Conservation (phyloP, 1,140 invertebrate species). For the Epicauta chinensis region DNA sequence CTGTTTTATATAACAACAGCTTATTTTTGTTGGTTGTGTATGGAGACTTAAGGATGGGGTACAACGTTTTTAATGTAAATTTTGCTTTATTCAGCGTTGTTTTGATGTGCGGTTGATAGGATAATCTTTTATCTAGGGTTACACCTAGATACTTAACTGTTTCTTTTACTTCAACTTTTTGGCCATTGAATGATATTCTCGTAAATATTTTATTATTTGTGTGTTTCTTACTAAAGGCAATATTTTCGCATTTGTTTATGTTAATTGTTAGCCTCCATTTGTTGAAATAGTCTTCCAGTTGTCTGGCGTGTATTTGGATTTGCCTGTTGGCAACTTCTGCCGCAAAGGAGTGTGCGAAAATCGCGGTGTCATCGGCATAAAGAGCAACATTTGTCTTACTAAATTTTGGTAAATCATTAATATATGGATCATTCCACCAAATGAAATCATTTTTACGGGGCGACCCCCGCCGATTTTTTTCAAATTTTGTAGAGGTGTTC, state of each 20-base stretch:
- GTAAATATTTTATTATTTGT: neutral
- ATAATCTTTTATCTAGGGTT: constrained; percentile 1
- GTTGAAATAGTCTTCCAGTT: constrained; percentile 19
- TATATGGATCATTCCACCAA: constrained; percentile 22
- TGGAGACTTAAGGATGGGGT: neutral
- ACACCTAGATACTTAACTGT: constrained; percentile 12
- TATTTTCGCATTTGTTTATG: constrained; percentile 22
- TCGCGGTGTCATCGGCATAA: constrained; percentile 33
- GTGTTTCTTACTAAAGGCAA: constrained; percentile 13
- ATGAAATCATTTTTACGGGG: too few relatives aligned
- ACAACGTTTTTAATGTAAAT: neutral
- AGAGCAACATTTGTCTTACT: constrained; percentile 14
- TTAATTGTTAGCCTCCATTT: constrained; percentile 35
- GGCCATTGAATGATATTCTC: neutral
- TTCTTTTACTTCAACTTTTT: neutral
- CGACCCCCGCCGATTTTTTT: too few relatives aligned
- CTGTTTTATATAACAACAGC: neutral
- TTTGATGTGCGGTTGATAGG: constrained; percentile 2
- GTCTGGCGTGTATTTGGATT: constrained; percentile 19
- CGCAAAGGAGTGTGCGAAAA: constrained; percentile 13
- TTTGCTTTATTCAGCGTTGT: neutral
- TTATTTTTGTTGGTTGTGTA: neutral
- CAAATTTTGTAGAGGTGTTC: too few relatives aligned
- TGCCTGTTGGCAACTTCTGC: constrained; percentile 8
- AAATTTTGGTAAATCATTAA: constrained; percentile 18